Conservation (phyloP, 2,113 vertebrate species). For the Asarcornis scutulata region DNA sequence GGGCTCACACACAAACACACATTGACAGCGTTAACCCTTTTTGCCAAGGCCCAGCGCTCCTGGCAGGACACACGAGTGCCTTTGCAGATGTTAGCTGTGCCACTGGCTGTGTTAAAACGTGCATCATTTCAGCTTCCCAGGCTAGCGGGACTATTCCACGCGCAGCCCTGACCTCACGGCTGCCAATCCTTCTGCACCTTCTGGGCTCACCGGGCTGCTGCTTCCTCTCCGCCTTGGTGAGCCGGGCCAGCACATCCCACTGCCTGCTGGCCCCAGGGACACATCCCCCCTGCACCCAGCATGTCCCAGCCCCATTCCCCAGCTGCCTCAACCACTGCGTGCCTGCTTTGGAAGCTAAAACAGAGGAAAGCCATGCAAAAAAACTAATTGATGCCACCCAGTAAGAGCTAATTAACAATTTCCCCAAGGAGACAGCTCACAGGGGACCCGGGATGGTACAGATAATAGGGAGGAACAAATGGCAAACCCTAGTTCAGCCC, state of each 20-base stretch:
- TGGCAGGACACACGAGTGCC: not conserved
- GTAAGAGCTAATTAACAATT: not conserved
- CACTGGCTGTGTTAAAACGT: not conserved
- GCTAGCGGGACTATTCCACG: not conserved
- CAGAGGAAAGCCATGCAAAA: not conserved
- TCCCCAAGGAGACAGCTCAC: constrained; percentile 13
- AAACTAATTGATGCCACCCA: constrained; percentile 39
- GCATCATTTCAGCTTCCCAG: not conserved
- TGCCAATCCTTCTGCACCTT: not conserved
- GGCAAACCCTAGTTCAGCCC: not conserved
- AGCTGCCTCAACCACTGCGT: not conserved
- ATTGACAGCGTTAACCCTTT: not conserved
- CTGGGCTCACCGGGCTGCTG: not conserved
- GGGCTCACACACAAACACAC: not conserved
- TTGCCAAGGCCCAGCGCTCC: not conserved
- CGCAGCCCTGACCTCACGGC: not conserved
- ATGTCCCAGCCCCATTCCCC: not conserved
- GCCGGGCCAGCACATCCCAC: not conserved
- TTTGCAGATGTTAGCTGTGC: not conserved
- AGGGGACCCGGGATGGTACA: not conserved
- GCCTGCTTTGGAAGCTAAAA: not conserved
- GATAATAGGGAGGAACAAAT: constrained; percentile 25
- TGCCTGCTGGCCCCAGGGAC: constrained; percentile 8
- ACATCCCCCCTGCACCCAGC: not conserved
- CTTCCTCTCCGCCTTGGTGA: not conserved